phyloP scores from a whole-genome alignment of 1,140 invertebrate genomes.

The Heliconius himera region DNA sequence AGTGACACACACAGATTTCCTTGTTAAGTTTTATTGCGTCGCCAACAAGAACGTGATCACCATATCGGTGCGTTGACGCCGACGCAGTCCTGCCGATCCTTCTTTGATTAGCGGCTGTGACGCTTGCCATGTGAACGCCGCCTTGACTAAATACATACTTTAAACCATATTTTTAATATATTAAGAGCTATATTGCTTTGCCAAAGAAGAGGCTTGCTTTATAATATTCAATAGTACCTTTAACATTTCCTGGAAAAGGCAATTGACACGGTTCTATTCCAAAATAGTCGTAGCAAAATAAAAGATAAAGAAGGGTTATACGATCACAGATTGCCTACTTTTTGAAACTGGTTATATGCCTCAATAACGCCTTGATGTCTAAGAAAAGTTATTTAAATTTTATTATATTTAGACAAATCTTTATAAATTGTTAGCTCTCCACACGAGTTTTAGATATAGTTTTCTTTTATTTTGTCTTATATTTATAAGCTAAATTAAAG shows the following conservation, averaged over 20 bases:
- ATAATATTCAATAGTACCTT: conserved; percentile 15
- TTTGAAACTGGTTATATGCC: conserved; percentile 1
- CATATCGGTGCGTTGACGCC: conserved; percentile 49
- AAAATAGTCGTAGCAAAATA: conserved; percentile 5
- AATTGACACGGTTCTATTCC: conserved; percentile 20
- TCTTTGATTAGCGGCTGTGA: conserved; percentile 44
- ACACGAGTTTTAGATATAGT: too few species aligned
- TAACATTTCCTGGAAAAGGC: conserved; percentile 22
- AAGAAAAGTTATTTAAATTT: background rate
- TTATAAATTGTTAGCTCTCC: too few species aligned
- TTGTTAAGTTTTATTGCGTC: conserved; percentile 48
- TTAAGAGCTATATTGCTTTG: conserved; percentile 13
- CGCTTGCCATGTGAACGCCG: conserved; percentile 26
- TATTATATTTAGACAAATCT: too few species aligned
- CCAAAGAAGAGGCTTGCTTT: background rate
- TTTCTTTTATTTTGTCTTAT: too few species aligned
- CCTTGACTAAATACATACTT: background rate
- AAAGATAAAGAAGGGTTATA: conserved; percentile 1
- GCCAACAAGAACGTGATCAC: conserved; percentile 51
- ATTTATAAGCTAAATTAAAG: too few species aligned
- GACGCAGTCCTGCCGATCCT: conserved; percentile 50
- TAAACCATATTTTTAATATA: background rate
- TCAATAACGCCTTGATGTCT: background rate
- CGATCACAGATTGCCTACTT: background rate
- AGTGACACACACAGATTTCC: conserved; percentile 45